A percentile compares a stretch with the other conserved stretches of the same genome.
Evolutionary conservation across 2,797 vertebrate species (phyloP).

Genomic region (Diplodus sargus): DNA sequence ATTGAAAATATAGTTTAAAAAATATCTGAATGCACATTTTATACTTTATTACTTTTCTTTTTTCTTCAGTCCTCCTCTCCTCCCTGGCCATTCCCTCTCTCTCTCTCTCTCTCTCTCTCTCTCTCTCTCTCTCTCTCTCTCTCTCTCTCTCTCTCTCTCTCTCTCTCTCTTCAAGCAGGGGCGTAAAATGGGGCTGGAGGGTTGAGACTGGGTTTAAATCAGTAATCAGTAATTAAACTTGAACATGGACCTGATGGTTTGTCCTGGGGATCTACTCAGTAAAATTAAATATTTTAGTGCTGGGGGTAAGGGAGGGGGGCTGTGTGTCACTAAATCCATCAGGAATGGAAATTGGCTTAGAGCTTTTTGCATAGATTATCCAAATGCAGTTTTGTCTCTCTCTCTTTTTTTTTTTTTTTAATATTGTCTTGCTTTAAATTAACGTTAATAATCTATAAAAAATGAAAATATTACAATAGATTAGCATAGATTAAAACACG

Average conservation of each 20-base stretch:
- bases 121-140: constrained; percentile 40
- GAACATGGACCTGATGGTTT: constrained; percentile 92
- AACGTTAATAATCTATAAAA: constrained; percentile 89
- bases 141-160: constrained; percentile 40
- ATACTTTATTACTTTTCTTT: too few species aligned
- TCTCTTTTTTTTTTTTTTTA: constrained; percentile 46
- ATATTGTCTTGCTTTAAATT: constrained; percentile 90
- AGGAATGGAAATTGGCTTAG: constrained; percentile 88
- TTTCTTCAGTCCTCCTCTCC: constrained; percentile 9
- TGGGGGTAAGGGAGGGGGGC: constrained; percentile 45
- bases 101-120: constrained; percentile 40
- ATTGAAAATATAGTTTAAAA: constrained; percentile 9
- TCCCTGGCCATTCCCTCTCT: neutral
- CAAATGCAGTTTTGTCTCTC: constrained; percentile 82
- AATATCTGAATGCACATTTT: neutral
- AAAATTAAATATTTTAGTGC: constrained; percentile 92
- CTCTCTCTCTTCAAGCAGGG: constrained; percentile 38
- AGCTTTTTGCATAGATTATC: constrained; percentile 89
- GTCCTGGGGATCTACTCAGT: constrained; percentile 90
- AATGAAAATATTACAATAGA: constrained; percentile 93
- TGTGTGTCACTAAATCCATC: constrained; percentile 92
- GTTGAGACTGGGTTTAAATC: constrained; percentile 90
- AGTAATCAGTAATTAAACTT: constrained; percentile 96
- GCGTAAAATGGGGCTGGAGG: constrained; percentile 81
- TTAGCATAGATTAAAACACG: constrained; percentile 87